Conservation (phyloP, 2,113 vertebrate species). For the Thalassoma bifasciatum region DNA sequence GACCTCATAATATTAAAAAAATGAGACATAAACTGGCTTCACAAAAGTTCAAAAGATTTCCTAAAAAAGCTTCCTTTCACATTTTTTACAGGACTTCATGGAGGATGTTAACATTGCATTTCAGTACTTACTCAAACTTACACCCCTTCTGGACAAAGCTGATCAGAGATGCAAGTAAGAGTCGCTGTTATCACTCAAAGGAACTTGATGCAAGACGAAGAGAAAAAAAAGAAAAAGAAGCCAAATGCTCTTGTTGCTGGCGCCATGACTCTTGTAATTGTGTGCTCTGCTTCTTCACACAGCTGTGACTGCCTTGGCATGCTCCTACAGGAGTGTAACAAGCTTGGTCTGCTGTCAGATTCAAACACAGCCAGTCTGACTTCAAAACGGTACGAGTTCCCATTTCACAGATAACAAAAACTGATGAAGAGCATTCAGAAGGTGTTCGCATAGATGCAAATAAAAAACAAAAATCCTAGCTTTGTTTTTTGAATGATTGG, state of each 20-base stretch:
- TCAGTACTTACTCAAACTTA: conserved; percentile 94
- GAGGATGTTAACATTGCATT: conserved; percentile 95
- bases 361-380: conserved; percentile 87
- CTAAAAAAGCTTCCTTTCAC: too few species aligned
- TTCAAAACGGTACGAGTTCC: conserved; percentile 86
- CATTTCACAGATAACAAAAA: background rate
- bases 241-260: too few species aligned
- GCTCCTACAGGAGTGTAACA: conserved; percentile 95
- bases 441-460: too few species aligned
- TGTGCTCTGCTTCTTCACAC: conserved; percentile 40
- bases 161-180: conserved; percentile 98
- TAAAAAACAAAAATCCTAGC: too few species aligned
- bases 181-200: too few species aligned
- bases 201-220: too few species aligned
- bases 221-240: too few species aligned
- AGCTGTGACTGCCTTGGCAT: conserved; percentile 95
- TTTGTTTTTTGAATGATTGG: background rate
- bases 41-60: too few species aligned
- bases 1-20: too few species aligned
- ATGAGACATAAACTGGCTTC: too few species aligned
- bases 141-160: conserved; percentile 94
- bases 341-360: conserved; percentile 93
- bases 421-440: too few species aligned
- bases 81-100: conserved; percentile 90
- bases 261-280: rapidly evolving